Evolutionary conservation across 2,888 invertebrate genomes (phyloP), one percentile per base, ranked within the genome.

Genomic region (Microplitis manilae): DNA sequence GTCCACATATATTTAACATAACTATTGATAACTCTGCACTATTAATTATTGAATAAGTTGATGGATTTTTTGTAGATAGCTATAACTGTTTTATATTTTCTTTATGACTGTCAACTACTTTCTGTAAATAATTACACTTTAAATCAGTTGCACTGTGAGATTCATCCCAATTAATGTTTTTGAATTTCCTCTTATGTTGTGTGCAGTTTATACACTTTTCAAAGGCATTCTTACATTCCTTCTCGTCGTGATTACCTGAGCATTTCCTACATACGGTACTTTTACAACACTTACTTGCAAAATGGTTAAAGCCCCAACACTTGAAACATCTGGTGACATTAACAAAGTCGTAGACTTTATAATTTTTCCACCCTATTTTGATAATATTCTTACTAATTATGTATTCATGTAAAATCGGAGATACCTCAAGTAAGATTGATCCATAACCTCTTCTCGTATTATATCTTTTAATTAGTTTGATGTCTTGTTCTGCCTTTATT

Each of bases 61-160:
- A 8, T 59, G 39, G 0, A 39, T 72, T 9, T 65, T 74, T 8
- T 75, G 68, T 39, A 73, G 30, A 15, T 17, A 17, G 1, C 50
- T 75, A 78, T 72, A 1, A 13, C 38, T 75, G 59, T 17, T 61
- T 62, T 67, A 61, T 71, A 39, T 77, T 68, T 61, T 15, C 13
- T 59, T 68, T 20, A 50, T 30, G 13, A 39, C 62, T 71, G 8
- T 39, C n/a, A 4, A 75, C 39, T 38, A 71, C 65, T 39, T 62
- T 60, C 20, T 68, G 68, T 9, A 68, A 50, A 17, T 17, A 9
- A 39, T 72, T 68, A 9, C 75, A 75, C 1, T 71, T 75, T 17
- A n/a, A 69, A 40, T 79, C 77, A 6, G 69, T 68, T 15, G 80
- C 77, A n/a, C 67, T 69, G 17, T 80, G 79, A 13, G 75, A 60